Evolutionary conservation across 2,797 vertebrate genomes (phyloP).

Genomic region (Lates japonicus): DNA sequence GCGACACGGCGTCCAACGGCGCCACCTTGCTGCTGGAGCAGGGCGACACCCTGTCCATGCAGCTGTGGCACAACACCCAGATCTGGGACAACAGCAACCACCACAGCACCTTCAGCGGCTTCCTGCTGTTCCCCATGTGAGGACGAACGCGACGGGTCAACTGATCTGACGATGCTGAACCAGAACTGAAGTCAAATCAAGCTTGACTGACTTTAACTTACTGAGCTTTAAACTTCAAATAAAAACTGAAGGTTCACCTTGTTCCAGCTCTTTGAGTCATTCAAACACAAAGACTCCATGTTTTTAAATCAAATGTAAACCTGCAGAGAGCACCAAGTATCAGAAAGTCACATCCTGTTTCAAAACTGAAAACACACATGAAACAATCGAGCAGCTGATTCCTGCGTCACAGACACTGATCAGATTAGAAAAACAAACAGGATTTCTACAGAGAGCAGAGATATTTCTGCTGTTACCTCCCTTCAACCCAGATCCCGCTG

Average conservation of each 20-base stretch:
- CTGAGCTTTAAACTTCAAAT: neutral
- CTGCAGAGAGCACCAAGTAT: too few relatives aligned
- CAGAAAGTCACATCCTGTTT: too few relatives aligned
- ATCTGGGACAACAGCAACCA: slow-evolving; percentile 78
- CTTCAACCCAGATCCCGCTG: too few relatives aligned
- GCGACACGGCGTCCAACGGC: slow-evolving; percentile 75
- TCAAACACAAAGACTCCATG: neutral
- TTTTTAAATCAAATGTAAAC: neutral
- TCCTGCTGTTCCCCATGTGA: slow-evolving; percentile 72
- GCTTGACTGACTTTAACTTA: too few relatives aligned
- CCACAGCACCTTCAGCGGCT: slow-evolving; percentile 76
- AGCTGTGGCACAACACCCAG: slow-evolving; percentile 69
- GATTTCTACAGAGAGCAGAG: too few relatives aligned
- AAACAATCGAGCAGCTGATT: too few relatives aligned
- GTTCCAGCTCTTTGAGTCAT: neutral
- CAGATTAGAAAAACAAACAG: too few relatives aligned
- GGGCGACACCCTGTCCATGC: slow-evolving; percentile 62
- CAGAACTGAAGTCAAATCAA: too few relatives aligned
- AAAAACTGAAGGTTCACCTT: neutral
- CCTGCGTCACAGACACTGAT: too few relatives aligned
- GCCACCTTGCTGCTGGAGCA: slow-evolving; percentile 68
- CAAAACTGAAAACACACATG: too few relatives aligned
- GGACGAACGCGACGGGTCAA: neutral
- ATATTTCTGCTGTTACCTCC: too few relatives aligned
- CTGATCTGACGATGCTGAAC: neutral